Conservation (phyloP, 2,888 invertebrate species). For the Azorinus chamasolen region DNA sequence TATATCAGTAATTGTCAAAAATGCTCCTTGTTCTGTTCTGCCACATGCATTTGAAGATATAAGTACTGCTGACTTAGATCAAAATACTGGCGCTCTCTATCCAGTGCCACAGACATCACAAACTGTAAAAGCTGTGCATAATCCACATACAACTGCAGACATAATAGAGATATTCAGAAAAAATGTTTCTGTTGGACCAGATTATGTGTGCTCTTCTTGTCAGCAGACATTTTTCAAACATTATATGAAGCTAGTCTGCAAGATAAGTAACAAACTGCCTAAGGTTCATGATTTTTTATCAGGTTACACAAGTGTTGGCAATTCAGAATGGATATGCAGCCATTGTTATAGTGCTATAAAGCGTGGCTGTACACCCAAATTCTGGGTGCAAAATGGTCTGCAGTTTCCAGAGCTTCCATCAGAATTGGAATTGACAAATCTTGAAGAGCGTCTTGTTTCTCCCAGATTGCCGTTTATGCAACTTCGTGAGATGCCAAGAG, state of each 20-base stretch:
- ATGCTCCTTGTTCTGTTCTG: too few species aligned
- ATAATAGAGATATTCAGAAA: neutral
- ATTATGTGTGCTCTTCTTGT: constrained; percentile 1
- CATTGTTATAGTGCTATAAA: constrained; percentile 12
- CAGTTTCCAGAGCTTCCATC: constrained; percentile 47
- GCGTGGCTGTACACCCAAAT: constrained; percentile 27
- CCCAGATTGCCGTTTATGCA: constrained; percentile 60
- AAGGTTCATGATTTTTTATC: neutral
- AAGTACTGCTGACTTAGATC: too few species aligned
- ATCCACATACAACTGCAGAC: neutral
- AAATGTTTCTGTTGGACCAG: neutral
- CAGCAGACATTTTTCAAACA: neutral
- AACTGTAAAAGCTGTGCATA: too few species aligned
- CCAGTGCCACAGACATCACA: neutral
- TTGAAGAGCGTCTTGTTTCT: constrained; percentile 61
- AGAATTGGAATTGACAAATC: constrained; percentile 38
- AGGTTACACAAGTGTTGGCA: constrained; percentile 8
- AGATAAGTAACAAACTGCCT: too few species aligned
- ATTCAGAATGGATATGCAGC: constrained; percentile 38
- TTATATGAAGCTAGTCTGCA: neutral
- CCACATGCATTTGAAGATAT: too few species aligned
- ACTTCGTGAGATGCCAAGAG: constrained; percentile 51
- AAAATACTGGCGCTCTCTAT: neutral
- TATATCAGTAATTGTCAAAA: too few species aligned
- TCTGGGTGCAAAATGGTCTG: constrained; percentile 37